phyloP scores from a whole-genome alignment of 2,797 vertebrate species.

The Phataginus tetradactyla region DNA sequence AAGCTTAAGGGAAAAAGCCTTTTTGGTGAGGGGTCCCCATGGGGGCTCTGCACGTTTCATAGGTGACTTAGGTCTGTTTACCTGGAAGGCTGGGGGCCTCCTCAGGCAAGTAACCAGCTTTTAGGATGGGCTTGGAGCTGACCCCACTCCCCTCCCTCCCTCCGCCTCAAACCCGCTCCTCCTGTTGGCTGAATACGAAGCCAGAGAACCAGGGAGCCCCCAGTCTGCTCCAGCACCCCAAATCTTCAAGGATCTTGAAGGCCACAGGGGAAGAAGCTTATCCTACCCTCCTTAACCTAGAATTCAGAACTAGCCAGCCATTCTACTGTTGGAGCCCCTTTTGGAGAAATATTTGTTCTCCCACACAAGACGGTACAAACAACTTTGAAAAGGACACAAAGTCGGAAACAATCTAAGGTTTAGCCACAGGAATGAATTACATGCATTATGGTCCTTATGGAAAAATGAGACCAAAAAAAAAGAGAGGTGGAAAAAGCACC shows the following conservation, averaged over 20 bases:
- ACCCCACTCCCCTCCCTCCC: background rate
- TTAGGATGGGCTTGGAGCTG: background rate
- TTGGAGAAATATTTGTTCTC: background rate
- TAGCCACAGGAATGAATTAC: background rate
- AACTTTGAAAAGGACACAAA: background rate
- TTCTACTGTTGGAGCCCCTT: background rate
- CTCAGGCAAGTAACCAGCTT: background rate
- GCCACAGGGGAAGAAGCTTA: background rate
- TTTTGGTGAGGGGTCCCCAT: background rate
- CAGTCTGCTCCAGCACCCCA: fast-evolving
- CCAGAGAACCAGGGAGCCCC: background rate
- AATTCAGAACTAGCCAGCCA: background rate
- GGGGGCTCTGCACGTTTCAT: background rate
- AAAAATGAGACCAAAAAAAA: background rate
- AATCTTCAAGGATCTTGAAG: background rate
- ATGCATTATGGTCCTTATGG: background rate
- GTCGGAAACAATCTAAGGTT: background rate
- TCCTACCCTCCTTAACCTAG: background rate
- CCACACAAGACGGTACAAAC: background rate
- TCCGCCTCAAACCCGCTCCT: background rate
- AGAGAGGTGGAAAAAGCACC: background rate
- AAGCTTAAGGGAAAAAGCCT: background rate
- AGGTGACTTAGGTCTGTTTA: background rate
- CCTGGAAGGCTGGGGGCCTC: background rate
- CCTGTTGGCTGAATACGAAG: background rate